phyloP scores from a whole-genome alignment of 2,888 invertebrate genomes.

The Deroplatys truncata region DNA sequence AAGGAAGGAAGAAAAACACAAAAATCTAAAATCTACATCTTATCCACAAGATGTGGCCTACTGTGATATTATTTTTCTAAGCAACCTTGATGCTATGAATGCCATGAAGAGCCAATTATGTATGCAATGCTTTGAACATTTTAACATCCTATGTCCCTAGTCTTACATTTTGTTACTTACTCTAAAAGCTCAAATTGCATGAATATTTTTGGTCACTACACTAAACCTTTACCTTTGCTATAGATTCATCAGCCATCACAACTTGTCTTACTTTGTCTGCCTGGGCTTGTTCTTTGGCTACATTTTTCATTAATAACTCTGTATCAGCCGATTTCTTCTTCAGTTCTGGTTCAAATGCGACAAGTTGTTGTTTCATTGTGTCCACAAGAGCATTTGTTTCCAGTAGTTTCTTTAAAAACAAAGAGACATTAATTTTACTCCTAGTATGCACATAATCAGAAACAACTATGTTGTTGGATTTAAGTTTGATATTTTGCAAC shows the following conservation, averaged over 20 bases:
- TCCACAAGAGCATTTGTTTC: constrained; percentile 79
- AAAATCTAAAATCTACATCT: no score
- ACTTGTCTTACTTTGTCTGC: constrained; percentile 76
- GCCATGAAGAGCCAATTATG: no score
- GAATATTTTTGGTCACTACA: no score
- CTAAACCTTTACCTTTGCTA: constrained; percentile 61
- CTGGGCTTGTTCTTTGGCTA: constrained; percentile 74
- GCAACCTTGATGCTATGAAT: no score
- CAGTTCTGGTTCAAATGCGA: constrained; percentile 74
- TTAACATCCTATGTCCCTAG: no score
- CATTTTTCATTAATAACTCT: constrained; percentile 65
- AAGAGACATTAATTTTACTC: not conserved
- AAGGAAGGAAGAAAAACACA: no score
- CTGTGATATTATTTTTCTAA: no score
- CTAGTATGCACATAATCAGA: not conserved
- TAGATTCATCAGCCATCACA: constrained; percentile 78
- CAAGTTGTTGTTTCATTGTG: constrained; percentile 79
- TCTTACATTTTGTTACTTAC: no score
- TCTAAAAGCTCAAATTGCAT: no score
- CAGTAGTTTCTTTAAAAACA: constrained; percentile 59
- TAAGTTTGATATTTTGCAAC: no score
- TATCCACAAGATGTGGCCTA: no score
- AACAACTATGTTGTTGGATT: not conserved
- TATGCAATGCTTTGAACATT: no score
- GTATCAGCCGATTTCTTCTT: constrained; percentile 74